Conservation (phyloP, 2,888 invertebrate genomes). For the Mythimna albipuncta region DNA sequence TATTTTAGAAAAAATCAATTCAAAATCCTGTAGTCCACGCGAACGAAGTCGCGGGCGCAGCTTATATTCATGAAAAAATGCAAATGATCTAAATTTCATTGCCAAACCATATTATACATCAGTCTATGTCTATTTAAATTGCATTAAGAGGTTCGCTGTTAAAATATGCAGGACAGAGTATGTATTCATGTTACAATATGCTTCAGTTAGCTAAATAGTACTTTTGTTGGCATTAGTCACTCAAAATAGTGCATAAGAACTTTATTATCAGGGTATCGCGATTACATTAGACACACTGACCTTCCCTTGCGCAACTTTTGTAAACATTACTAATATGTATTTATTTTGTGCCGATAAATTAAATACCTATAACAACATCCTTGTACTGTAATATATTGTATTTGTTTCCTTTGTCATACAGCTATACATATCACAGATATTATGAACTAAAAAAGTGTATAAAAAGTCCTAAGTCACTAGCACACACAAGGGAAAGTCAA, state of each 20-base stretch:
- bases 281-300: conserved; percentile 42
- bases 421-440: neutral
- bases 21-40: too few species aligned
- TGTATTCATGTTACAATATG: neutral
- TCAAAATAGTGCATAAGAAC: conserved; percentile 29
- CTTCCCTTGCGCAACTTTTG: conserved; percentile 41
- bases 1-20: too few species aligned
- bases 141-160: neutral
- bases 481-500: neutral
- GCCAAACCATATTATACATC: neutral
- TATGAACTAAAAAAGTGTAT: too few species aligned
- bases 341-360: conserved; percentile 32
- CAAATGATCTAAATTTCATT: neutral
- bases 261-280: conserved; percentile 47
- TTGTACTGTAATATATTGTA: neutral
- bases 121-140: neutral
- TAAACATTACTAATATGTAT: conserved; percentile 34
- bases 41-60: too few species aligned
- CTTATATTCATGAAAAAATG: neutral
- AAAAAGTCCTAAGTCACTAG: neutral
- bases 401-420: conserved; percentile 1
- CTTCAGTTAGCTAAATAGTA: neutral
- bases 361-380: neutral
- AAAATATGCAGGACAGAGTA: neutral
- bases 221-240: conserved; percentile 25